These are phyloP conservation scores for Gandaritis pyraliata DNA, from an alignment of 2,888 invertebrate species.

Conservation along the genomic window DNA sequence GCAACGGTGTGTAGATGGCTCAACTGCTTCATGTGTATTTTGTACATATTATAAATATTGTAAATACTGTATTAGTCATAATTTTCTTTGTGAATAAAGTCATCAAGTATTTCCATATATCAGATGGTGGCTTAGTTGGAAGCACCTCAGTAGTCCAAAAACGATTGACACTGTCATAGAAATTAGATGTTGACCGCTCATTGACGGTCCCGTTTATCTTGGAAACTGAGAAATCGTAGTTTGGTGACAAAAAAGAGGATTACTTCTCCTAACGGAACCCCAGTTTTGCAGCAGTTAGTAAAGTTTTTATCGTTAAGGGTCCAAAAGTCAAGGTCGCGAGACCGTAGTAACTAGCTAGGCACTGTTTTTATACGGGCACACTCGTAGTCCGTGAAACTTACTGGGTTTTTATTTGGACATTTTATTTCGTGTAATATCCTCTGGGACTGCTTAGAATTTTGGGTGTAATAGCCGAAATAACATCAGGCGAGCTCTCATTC, in stretches of 20 bases:
- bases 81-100: no score
- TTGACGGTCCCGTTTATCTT: not conserved
- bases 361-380: slow-evolving; percentile 4
- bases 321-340: slow-evolving; percentile 20
- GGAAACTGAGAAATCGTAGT: not conserved
- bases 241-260: not conserved
- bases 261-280: not conserved
- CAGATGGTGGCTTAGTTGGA: no score
- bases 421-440: slow-evolving; percentile 22
- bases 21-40: no score
- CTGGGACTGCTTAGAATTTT: slow-evolving; percentile 15
- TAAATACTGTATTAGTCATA: no score
- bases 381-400: not conserved
- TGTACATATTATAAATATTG: no score
- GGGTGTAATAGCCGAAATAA: slow-evolving; percentile 14
- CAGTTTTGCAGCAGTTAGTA: not conserved
- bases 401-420: slow-evolving; percentile 25
- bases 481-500: slow-evolving; percentile 4
- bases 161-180: no score
- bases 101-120: no score
- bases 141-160: no score
- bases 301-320: slow-evolving; percentile 25
- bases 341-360: not conserved
- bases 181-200: not conserved
- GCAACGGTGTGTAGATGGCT: no score